phyloP scores from a whole-genome alignment of 2,113 vertebrate genomes.

The Tapirus terrestris region DNA sequence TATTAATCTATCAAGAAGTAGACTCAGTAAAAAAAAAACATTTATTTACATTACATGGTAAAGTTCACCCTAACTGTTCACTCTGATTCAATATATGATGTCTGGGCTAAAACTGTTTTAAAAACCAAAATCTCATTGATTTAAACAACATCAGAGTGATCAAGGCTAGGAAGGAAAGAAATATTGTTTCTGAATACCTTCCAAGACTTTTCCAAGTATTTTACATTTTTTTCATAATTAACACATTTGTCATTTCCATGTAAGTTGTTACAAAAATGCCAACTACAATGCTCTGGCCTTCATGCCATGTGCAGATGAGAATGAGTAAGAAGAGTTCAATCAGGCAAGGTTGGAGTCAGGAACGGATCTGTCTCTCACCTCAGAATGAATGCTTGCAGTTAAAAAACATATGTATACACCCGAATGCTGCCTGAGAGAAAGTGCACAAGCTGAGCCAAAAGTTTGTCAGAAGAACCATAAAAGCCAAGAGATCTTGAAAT shows the following conservation, averaged over 20 bases:
- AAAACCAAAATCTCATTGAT: constrained; percentile 4
- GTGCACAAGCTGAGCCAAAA: background rate
- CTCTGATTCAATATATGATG: background rate
- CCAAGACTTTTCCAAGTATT: background rate
- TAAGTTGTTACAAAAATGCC: background rate
- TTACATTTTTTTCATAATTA: background rate
- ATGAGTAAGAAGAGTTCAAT: background rate
- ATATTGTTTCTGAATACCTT: background rate
- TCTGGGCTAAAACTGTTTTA: background rate
- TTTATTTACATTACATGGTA: background rate
- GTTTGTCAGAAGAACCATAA: background rate
- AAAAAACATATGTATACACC: background rate
- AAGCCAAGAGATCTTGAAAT: background rate
- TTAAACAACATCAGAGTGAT: background rate
- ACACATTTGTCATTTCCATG: background rate
- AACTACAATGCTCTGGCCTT: background rate
- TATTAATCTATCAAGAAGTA: background rate
- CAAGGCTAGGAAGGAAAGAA: background rate
- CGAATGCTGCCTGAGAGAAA: background rate
- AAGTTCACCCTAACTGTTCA: background rate
- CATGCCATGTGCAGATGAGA: background rate
- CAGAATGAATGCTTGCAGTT: background rate
- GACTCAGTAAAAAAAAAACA: background rate
- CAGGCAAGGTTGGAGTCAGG: background rate
- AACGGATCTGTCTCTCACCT: background rate